A percentile compares a stretch with the other conserved stretches of the same genome.
Conservation (phyloP, 2,888 invertebrate species). For the Polylopha cassiicola region DNA sequence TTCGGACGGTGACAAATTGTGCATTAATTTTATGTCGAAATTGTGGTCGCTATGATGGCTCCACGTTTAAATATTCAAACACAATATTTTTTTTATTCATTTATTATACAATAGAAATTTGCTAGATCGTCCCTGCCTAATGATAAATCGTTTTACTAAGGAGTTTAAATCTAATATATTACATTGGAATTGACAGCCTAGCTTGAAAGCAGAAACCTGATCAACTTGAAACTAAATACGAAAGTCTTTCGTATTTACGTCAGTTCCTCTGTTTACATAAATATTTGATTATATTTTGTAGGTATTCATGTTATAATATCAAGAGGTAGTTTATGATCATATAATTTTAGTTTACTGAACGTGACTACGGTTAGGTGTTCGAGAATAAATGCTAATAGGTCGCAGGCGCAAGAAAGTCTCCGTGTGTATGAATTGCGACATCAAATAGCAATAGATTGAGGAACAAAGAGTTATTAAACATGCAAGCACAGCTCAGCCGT, state of each 20-base stretch:
- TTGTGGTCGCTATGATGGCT: constrained; percentile 20
- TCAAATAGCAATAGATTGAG: constrained; percentile 24
- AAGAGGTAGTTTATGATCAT: too few relatives aligned
- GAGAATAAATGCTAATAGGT: background rate
- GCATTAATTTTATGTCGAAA: constrained; percentile 13
- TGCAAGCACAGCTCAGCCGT: constrained; percentile 23
- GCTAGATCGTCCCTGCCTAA: background rate
- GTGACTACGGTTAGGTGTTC: too few relatives aligned
- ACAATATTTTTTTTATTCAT: background rate
- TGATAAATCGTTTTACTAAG: too few relatives aligned
- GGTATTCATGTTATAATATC: too few relatives aligned
- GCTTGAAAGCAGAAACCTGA: too few relatives aligned
- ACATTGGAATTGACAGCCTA: too few relatives aligned
- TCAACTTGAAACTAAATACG: too few relatives aligned
- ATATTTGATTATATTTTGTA: too few relatives aligned
- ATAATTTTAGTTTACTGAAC: too few relatives aligned
- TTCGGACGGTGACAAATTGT: constrained; percentile 33
- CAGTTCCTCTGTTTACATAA: too few relatives aligned
- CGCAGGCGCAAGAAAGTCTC: constrained; percentile 3
- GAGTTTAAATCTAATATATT: too few relatives aligned
- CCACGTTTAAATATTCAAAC: constrained; percentile 20
- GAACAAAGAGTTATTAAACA: constrained; percentile 32
- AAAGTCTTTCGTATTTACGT: too few relatives aligned
- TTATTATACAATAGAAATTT: background rate
- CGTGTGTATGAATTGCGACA: constrained; percentile 17